A percentile compares a stretch with the other conserved stretches of the same genome.
Conservation (phyloP, 92 coral and sea anemone species). For the Galaxea fascicularis region DNA sequence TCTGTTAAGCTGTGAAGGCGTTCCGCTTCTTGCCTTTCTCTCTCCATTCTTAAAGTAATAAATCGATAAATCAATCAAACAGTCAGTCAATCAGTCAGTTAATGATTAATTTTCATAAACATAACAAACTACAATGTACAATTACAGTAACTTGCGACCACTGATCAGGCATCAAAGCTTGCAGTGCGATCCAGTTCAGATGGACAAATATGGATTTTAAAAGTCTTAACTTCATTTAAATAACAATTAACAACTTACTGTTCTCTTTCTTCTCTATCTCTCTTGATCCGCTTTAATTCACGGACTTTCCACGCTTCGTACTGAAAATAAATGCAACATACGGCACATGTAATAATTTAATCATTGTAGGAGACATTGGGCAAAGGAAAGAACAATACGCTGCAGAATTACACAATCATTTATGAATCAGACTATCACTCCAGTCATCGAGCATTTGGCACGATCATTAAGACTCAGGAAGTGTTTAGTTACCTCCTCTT, state of each 20-base stretch:
- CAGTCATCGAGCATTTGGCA: no score
- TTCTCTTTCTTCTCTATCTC: conserved; percentile 97
- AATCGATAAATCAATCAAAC: background rate
- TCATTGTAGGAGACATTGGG: no score
- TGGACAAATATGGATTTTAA: no score
- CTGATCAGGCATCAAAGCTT: no score
- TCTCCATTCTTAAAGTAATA: conserved; percentile 77
- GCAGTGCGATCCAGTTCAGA: no score
- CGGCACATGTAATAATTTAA: background rate
- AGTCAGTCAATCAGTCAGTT: background rate
- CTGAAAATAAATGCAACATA: conserved; percentile 31
- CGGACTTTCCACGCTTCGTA: conserved; percentile 98
- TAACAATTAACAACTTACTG: conserved; percentile 68
- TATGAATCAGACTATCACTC: no score
- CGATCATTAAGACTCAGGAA: background rate
- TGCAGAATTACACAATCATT: no score
- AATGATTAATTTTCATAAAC: no score
- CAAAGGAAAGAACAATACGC: no score
- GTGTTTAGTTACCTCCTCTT: conserved; percentile 76
- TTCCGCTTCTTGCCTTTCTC: conserved; percentile 84
- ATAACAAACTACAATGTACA: no score
- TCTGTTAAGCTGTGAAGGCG: conserved; percentile 86
- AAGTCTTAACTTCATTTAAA: background rate
- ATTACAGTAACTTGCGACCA: no score
- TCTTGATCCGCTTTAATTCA: conserved; percentile 90